Evolutionary conservation across 53 echinoderm and acorn worm genomes (phyloP).

Genomic region (Temnopleurus reevesii): DNA sequence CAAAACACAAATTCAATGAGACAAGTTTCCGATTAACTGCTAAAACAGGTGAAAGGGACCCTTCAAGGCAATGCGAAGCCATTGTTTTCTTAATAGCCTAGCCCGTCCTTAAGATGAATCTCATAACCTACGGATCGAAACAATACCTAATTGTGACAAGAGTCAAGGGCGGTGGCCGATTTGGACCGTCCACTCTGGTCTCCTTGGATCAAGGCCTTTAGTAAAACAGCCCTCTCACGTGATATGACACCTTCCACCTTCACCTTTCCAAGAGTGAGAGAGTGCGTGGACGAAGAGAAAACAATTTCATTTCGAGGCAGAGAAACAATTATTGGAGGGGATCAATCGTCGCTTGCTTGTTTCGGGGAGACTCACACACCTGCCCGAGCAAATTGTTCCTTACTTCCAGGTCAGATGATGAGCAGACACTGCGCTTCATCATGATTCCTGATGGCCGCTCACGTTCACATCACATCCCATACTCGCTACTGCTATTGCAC

Average conservation of each 20-base stretch:
- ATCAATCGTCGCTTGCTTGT: slow-evolving; percentile 34
- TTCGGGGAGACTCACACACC: not conserved
- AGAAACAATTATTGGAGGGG: slow-evolving; percentile 16
- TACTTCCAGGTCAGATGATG: slow-evolving; percentile 25
- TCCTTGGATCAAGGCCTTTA: not conserved
- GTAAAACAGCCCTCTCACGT: not conserved
- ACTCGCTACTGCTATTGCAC: too few species aligned
- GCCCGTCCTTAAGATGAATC: not conserved
- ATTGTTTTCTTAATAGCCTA: not conserved
- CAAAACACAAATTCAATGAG: not conserved
- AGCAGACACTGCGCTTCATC: not conserved
- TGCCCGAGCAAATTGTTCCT: slow-evolving; percentile 5
- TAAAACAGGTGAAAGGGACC: not conserved
- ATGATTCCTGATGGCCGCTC: not conserved
- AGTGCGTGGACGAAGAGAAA: not conserved
- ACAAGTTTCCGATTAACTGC: slow-evolving; percentile 1
- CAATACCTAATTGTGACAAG: slow-evolving; percentile 8
- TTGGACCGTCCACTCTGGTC: not conserved
- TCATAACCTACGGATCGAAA: not conserved
- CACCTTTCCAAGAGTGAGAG: not conserved
- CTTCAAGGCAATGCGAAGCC: not conserved
- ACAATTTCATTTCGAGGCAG: not conserved
- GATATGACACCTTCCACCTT: not conserved
- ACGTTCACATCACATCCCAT: too few species aligned
- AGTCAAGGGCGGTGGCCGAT: not conserved